A percentile compares a stretch with the other conserved stretches of the same genome.
These are phyloP conservation scores for Gryllus bimaculatus DNA, from an alignment of 1,140 invertebrate species.

Conservation along the genomic window DNA sequence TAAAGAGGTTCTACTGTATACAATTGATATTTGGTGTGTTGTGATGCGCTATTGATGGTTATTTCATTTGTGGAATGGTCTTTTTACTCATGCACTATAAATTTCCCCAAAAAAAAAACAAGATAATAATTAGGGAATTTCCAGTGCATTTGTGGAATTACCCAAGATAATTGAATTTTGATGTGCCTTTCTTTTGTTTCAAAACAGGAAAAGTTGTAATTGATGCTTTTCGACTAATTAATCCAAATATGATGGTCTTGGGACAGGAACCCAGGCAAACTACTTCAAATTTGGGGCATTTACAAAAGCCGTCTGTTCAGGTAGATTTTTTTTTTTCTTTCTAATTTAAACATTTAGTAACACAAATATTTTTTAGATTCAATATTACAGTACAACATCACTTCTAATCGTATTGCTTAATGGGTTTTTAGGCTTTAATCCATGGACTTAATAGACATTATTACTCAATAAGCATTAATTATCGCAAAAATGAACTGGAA, in stretches of 20 bases:
- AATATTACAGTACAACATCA: no score
- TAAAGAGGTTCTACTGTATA: no score
- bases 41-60: no score
- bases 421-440: slow-evolving; percentile 71
- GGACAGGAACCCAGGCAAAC: slow-evolving; percentile 98
- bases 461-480: slow-evolving; percentile 99
- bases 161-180: neutral
- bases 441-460: slow-evolving; percentile 98
- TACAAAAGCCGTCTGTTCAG: slow-evolving; percentile 98
- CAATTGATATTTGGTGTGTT: no score
- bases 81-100: no score
- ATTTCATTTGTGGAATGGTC: no score
- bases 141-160: no score
- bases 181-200: neutral
- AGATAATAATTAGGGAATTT: no score
- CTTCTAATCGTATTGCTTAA: no score
- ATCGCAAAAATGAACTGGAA: slow-evolving; percentile 96
- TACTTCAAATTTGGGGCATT: slow-evolving; percentile 95
- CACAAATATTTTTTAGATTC: no score
- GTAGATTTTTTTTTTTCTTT: slow-evolving; percentile 26
- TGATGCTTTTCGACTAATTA: slow-evolving; percentile 92
- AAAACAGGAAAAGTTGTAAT: slow-evolving; percentile 76
- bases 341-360: neutral
- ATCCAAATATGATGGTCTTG: slow-evolving; percentile 98
- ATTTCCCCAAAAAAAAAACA: no score